Evolutionary conservation across 1,140 invertebrate genomes (phyloP).

Genomic region (Oryctes rhinoceros): DNA sequence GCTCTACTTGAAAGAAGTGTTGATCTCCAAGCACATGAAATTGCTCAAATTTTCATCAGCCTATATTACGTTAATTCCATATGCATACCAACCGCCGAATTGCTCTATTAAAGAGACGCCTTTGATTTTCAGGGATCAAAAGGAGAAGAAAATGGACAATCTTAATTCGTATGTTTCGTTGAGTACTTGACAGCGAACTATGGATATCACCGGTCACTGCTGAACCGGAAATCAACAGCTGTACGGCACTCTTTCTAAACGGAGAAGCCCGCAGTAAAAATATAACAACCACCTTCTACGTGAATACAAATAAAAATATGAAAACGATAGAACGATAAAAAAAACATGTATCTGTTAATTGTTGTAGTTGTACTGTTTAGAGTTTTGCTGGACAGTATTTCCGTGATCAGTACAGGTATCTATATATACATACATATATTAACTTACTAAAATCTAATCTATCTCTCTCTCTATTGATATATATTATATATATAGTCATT

Average conservation of each 20-base stretch:
- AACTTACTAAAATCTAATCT: constrained; percentile 38
- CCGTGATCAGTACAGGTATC: constrained; percentile 53
- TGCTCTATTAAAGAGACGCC: not conserved
- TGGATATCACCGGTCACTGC: constrained; percentile 54
- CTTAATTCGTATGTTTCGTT: constrained; percentile 65
- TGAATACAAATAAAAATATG: constrained; percentile 35
- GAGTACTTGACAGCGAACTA: constrained; percentile 60
- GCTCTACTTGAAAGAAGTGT: too few species aligned
- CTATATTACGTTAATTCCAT: not conserved
- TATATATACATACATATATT: constrained; percentile 41
- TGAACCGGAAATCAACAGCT: constrained; percentile 43
- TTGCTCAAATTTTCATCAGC: constrained; percentile 14
- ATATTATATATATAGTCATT: constrained; percentile 37
- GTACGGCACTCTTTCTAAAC: constrained; percentile 9
- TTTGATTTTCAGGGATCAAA: constrained; percentile 68
- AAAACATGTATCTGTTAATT: constrained; percentile 53
- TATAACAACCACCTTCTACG: constrained; percentile 17
- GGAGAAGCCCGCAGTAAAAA: not conserved
- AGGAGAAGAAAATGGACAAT: constrained; percentile 76
- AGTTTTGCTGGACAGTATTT: constrained; percentile 51
- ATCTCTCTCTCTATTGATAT: constrained; percentile 27
- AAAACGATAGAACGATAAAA: constrained; percentile 23
- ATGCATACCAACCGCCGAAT: not conserved
- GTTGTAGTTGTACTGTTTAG: constrained; percentile 56
- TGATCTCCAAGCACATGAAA: not conserved